Evolutionary conservation across 1,140 invertebrate species (phyloP).

Genomic region (Chironomus tepperi): DNA sequence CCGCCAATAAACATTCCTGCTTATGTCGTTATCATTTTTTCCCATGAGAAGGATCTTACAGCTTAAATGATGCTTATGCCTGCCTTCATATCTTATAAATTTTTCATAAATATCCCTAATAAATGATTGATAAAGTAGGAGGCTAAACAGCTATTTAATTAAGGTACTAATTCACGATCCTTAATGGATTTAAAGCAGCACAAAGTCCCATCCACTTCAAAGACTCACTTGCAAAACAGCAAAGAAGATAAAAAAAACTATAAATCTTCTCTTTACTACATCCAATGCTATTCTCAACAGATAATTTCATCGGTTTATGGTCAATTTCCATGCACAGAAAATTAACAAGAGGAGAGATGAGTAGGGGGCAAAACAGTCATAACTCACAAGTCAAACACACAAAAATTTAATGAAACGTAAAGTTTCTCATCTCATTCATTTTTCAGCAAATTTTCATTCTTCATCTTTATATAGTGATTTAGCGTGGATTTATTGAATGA

Average conservation of each 20-base stretch:
- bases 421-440: background rate
- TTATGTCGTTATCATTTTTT: slow-evolving; percentile 14
- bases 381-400: slow-evolving; percentile 12
- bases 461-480: too few relatives aligned
- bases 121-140: too few relatives aligned
- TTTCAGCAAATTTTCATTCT: too few relatives aligned
- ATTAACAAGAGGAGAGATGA: too few relatives aligned
- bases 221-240: background rate
- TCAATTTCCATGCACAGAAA: background rate
- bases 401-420: slow-evolving; percentile 14
- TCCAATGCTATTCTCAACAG: background rate
- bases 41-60: background rate
- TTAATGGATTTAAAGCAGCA: too few relatives aligned
- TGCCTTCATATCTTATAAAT: background rate
- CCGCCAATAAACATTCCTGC: background rate
- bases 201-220: too few relatives aligned
- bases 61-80: too few relatives aligned
- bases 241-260: background rate
- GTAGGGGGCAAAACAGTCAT: background rate
- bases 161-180: too few relatives aligned
- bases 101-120: too few relatives aligned
- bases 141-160: too few relatives aligned
- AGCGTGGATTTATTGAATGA: too few relatives aligned
- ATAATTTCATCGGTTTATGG: slow-evolving; percentile 8
- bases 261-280: slow-evolving; percentile 1